Base-by-base conservation (phyloP, 2,888 invertebrate species). In the Parnassius glacialis region DNA sequence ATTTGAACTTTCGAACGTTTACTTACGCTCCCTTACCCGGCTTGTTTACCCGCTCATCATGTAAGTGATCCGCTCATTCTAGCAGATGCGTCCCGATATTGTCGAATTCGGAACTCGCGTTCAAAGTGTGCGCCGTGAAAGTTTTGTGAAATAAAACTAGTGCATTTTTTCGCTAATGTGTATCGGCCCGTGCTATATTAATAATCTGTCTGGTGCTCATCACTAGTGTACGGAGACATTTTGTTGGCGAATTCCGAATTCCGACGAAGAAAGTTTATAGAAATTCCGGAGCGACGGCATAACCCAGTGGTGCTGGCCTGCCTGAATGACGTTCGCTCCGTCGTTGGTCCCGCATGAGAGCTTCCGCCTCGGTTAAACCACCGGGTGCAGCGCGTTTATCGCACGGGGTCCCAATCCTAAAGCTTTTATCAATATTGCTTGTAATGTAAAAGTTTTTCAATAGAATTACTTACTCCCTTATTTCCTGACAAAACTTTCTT, bases 11-110 rank as follows among this genome's bases (percentile, higher is more conserved):
- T 85, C 78, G 90, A 85, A 90, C 88, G 78, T 82, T 81, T 80
- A 78, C 83, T 81, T 80, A 78, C 83, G 80, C 84, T 84, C 82
- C 90, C 86, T 88, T 88, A 89, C 85, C 90, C 83, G 85, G 90
- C 91, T 91, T 87, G 87, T 90, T 90, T 90, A 86, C 80, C 89
- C 86, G 63, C 85, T 86, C 85, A 87, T 86, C 89, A 91, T 90
- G 91, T 91, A 91, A 91, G 91, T 91, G 91, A 13, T 83, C 81
- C 79, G 87, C 83, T 90, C 85, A 87, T 88, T 84, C 76, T 88
- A 84, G 85, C 87, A 84, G 78, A 83, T 81, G 82, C 83, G 83
- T 79, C 76, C 78, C 74, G 72, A 67, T 73, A 41, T 82, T 76
- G 80, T 89, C 87, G 87, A 88, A 85, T 90, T 90, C 87, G 87